These are phyloP conservation scores for Uropetala carovei DNA, from an alignment of 2,888 invertebrate genomes.

Conservation along the genomic window DNA sequence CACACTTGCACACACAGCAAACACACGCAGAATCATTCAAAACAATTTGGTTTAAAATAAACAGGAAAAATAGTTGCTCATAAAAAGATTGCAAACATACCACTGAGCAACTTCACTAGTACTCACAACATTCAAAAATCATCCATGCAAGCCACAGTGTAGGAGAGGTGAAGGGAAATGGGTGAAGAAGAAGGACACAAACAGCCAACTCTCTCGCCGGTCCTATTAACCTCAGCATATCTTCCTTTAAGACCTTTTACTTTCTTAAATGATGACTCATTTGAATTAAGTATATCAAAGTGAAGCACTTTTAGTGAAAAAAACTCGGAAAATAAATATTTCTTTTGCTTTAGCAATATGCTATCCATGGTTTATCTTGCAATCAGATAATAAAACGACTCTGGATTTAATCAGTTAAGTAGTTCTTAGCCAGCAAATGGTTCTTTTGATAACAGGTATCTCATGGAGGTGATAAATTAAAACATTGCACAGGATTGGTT, in stretches of 20 bases:
- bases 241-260: neutral
- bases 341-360: too few species aligned
- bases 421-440: too few species aligned
- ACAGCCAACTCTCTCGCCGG: slow-evolving; percentile 31
- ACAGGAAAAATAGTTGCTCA: slow-evolving; percentile 6
- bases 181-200: neutral
- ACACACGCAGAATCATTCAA: slow-evolving; percentile 20
- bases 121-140: slow-evolving; percentile 46
- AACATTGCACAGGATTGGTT: too few species aligned
- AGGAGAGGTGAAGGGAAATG: slow-evolving; percentile 5
- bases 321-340: too few species aligned
- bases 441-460: too few species aligned
- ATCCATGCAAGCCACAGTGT: slow-evolving; percentile 56
- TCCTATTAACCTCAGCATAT: slow-evolving; percentile 41
- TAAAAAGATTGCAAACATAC: neutral
- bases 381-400: too few species aligned
- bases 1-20: neutral
- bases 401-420: too few species aligned
- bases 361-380: too few species aligned
- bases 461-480: too few species aligned
- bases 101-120: neutral
- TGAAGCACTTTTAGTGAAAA: too few species aligned
- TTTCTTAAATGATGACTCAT: neutral
- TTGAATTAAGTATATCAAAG: neutral
- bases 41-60: slow-evolving; percentile 34